Percentiles rank a stretch among this genome's conserved stretches.
Conservation (phyloP, 2,888 invertebrate genomes). For the Camponotus fellah region DNA sequence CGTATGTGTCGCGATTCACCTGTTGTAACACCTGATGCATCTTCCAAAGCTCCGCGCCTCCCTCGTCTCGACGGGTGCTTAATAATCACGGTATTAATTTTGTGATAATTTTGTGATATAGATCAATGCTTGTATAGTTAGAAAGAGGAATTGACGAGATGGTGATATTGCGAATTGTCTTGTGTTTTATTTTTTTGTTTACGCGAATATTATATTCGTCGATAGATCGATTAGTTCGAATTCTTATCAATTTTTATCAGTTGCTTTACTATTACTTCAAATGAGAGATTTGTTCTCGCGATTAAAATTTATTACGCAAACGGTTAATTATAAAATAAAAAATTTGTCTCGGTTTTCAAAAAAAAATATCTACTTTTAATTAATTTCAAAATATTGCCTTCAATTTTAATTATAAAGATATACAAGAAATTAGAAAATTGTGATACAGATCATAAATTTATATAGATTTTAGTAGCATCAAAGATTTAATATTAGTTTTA, state of each 20-base stretch:
- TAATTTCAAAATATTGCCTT: not conserved
- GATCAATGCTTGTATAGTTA: not conserved
- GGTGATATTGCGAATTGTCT: not conserved
- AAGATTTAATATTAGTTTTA: not conserved
- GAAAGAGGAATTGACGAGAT: not conserved
- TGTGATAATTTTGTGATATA: not conserved
- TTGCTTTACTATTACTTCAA: too few relatives aligned
- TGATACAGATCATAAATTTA: not conserved
- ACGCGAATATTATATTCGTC: not conserved
- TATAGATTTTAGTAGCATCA: not conserved
- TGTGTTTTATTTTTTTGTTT: not conserved
- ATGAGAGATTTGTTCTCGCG: not conserved
- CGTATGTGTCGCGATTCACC: conserved; percentile 53
- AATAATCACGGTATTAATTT: not conserved
- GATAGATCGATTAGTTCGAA: not conserved
- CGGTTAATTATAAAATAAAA: not conserved
- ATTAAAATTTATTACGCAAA: not conserved
- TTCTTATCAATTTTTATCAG: not conserved
- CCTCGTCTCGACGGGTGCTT: not conserved
- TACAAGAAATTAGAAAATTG: not conserved
- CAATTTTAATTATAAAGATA: not conserved
- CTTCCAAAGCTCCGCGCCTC: conserved; percentile 6
- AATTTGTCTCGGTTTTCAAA: not conserved
- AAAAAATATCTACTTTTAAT: not conserved
- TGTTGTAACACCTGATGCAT: conserved; percentile 67